Conservation (phyloP, 2,113 vertebrate genomes). For the Leucosticte australis region DNA sequence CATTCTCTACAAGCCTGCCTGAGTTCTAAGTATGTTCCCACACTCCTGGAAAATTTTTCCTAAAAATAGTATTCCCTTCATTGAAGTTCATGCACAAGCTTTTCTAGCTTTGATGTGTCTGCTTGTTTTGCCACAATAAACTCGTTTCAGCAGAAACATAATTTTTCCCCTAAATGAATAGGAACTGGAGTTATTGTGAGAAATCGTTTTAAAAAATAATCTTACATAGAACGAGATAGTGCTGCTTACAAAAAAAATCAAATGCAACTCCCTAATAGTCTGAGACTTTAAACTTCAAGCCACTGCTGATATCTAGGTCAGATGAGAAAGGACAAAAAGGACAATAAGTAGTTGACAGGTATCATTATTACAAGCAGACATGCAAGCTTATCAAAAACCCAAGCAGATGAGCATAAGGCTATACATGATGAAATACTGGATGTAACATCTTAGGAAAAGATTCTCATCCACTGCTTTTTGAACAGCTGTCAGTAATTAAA, state of each 20-base stretch:
- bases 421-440: not conserved
- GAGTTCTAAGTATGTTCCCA: not conserved
- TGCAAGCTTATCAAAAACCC: not conserved
- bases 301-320: not conserved
- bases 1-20: not conserved
- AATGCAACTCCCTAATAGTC: not conserved
- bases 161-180: not conserved
- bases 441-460: not conserved
- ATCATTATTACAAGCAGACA: not conserved
- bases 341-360: not conserved
- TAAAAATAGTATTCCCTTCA: not conserved
- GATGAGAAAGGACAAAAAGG: not conserved
- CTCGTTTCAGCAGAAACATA: not conserved
- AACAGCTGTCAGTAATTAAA: not conserved
- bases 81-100: not conserved
- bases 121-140: not conserved
- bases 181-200: not conserved
- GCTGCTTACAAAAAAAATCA: not conserved
- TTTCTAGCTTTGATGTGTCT: not conserved
- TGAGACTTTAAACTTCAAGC: not conserved
- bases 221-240: not conserved
- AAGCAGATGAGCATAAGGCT: not conserved
- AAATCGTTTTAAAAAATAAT: not conserved
- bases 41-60: not conserved
- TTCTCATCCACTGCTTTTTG: not conserved